Conservation (phyloP, 2,888 invertebrate genomes). For the Galerucella calmariensis region DNA sequence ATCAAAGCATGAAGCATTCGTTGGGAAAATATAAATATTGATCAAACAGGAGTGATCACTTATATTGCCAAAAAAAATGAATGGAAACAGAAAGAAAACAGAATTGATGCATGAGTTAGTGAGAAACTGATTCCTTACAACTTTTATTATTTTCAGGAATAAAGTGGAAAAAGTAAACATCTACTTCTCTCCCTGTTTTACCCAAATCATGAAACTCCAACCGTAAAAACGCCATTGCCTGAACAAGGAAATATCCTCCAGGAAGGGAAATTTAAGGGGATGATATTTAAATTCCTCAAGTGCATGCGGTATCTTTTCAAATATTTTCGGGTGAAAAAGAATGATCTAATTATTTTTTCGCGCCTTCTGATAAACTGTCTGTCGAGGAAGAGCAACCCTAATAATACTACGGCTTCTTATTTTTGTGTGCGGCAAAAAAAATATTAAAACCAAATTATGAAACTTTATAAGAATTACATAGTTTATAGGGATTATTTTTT, state of each 20-base stretch:
- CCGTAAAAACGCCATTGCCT: constrained; percentile 14
- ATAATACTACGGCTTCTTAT: constrained; percentile 18
- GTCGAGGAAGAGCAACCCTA: constrained; percentile 57
- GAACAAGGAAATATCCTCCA: constrained; percentile 19
- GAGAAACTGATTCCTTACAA: too few relatives aligned
- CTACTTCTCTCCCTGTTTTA: not conserved
- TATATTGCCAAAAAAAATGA: too few relatives aligned
- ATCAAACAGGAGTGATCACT: too few relatives aligned
- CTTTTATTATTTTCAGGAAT: too few relatives aligned
- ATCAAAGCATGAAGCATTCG: too few relatives aligned
- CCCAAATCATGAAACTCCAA: not conserved
- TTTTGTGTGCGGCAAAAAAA: constrained; percentile 31
- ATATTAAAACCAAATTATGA: not conserved
- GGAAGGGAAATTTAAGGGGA: constrained; percentile 16
- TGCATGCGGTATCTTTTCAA: constrained; percentile 39
- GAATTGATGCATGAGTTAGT: too few relatives aligned
- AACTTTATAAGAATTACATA: too few relatives aligned
- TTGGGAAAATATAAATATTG: too few relatives aligned
- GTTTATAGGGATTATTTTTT: too few relatives aligned
- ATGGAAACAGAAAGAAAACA: too few relatives aligned
- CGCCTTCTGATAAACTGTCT: constrained; percentile 62
- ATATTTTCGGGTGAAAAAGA: constrained; percentile 53
- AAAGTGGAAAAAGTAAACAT: not conserved
- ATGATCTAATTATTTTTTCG: constrained; percentile 62
- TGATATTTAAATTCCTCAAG: constrained; percentile 35